Percentiles rank a stretch among this genome's conserved stretches.
Conservation (phyloP, 92 coral and sea anemone genomes). For the Heliopora coerulea region DNA sequence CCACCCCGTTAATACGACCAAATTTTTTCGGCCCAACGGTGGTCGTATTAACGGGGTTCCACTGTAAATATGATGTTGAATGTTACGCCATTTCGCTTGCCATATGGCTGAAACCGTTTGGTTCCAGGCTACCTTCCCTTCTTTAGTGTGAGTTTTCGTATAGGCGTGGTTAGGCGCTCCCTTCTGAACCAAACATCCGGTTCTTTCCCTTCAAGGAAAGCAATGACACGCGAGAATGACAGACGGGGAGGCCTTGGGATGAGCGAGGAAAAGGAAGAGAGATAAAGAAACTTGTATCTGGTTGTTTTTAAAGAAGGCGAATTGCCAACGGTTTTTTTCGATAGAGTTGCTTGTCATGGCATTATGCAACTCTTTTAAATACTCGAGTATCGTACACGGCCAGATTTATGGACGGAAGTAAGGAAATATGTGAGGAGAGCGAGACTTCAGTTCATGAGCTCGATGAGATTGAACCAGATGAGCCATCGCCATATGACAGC, state of each 20-base stretch:
- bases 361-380: neutral
- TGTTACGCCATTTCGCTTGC: too few relatives aligned
- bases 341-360: slow-evolving; percentile 1
- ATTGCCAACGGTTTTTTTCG: neutral
- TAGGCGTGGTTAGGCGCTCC: too few relatives aligned
- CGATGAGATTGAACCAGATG: slow-evolving; percentile 29
- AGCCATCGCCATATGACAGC: slow-evolving; percentile 40
- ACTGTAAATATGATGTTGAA: too few relatives aligned
- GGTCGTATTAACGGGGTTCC: too few relatives aligned
- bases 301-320: neutral
- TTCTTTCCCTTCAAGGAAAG: neutral
- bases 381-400: slow-evolving; percentile 1
- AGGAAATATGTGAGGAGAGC: slow-evolving; percentile 9
- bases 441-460: neutral
- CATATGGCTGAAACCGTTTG: too few relatives aligned
- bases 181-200: slow-evolving; percentile 1
- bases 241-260: neutral
- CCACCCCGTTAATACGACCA: too few relatives aligned
- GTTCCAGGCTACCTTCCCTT: too few relatives aligned
- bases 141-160: too few relatives aligned
- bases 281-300: neutral
- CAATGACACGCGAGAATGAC: neutral
- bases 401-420: slow-evolving; percentile 30
- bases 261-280: neutral
- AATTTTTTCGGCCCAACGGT: too few relatives aligned